These are phyloP conservation scores for Acrocephalus scirpaceus DNA, from an alignment of 2,797 vertebrate species.

Conservation along the genomic window DNA sequence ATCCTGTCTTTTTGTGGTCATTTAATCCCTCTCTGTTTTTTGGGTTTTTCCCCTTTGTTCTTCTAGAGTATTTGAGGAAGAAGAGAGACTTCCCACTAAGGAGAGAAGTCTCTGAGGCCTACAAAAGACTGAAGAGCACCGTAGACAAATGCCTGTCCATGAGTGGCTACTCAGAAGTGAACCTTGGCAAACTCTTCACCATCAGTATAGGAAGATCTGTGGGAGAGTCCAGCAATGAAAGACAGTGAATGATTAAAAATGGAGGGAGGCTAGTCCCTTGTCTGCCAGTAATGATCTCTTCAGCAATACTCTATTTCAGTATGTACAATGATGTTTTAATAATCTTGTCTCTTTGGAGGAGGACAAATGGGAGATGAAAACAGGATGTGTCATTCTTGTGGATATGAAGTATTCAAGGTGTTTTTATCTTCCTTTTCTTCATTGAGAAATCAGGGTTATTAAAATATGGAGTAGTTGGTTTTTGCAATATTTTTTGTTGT, in stretches of 20 bases:
- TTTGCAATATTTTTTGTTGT: constrained; percentile 44
- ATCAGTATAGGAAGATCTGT: constrained; percentile 79
- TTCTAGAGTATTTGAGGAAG: constrained; percentile 70
- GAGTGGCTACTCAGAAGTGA: constrained; percentile 93
- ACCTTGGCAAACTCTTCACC: constrained; percentile 91
- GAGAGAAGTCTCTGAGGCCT: constrained; percentile 71
- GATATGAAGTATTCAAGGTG: background rate
- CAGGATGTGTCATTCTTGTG: background rate
- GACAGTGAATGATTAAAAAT: background rate
- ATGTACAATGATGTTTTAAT: background rate
- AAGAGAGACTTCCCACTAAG: background rate
- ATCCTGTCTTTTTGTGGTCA: background rate
- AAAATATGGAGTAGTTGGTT: constrained; percentile 11
- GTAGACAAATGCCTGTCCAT: constrained; percentile 82
- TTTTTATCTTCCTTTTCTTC: background rate
- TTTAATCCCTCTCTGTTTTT: constrained; percentile 42
- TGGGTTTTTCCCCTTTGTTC: background rate
- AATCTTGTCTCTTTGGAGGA: background rate
- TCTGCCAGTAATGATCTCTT: background rate
- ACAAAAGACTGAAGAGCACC: constrained; percentile 86
- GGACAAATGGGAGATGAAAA: background rate
- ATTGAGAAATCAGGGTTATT: background rate
- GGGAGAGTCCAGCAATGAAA: constrained; percentile 10
- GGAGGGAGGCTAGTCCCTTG: background rate
- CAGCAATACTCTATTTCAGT: background rate